Percentiles rank a stretch among this genome's conserved stretches.
Conservation (phyloP, 1,140 invertebrate genomes). For the Melanaphis sacchari region DNA sequence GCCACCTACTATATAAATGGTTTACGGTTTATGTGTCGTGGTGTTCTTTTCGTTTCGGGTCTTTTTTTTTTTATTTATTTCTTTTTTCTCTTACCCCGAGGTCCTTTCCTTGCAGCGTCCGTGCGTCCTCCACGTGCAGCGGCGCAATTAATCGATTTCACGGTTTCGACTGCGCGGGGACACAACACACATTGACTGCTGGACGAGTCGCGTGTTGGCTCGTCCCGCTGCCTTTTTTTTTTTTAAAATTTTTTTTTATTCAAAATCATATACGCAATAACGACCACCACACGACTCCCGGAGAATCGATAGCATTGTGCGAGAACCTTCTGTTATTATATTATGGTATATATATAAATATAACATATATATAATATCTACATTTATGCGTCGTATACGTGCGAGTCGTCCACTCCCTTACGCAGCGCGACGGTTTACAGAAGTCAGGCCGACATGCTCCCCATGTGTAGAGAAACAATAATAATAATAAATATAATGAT, state of each 20-base stretch:
- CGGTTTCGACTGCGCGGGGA: background rate
- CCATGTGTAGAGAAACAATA: conserved; percentile 40
- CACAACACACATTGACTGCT: background rate
- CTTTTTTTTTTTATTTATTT: background rate
- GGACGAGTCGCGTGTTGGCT: background rate
- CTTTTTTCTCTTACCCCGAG: background rate
- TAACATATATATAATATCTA: background rate
- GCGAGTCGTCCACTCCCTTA: background rate
- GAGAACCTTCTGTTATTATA: conserved; percentile 44
- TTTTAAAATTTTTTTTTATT: background rate
- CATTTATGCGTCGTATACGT: background rate
- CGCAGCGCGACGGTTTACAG: background rate
- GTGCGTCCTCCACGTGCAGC: background rate
- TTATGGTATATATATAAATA: background rate
- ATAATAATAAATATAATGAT: background rate
- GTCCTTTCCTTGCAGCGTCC: background rate
- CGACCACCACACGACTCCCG: conserved; percentile 18
- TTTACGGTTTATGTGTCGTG: background rate
- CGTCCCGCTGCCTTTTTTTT: conserved; percentile 7
- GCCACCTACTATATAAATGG: background rate
- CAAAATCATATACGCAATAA: conserved; percentile 22
- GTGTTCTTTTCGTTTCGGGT: conserved; percentile 6
- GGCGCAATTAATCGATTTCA: conserved; percentile 50
- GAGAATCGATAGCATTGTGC: background rate
- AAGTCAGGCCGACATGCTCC: conserved; percentile 8